Conservation (phyloP, 2,888 invertebrate genomes). For the Acleris laterana region DNA sequence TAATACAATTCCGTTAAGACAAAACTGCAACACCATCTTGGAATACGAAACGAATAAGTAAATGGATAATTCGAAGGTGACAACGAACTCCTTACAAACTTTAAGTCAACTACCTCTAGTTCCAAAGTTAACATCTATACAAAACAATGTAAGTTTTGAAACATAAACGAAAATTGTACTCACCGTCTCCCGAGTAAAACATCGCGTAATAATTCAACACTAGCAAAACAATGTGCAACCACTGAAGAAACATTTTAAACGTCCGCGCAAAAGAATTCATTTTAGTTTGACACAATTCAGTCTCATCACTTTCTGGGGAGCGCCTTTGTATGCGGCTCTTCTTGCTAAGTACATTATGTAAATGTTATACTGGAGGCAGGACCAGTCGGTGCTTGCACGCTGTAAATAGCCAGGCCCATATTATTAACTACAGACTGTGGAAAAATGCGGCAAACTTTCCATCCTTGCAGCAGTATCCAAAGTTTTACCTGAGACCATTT, state of each 20-base stretch:
- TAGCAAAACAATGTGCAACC: constrained; percentile 49
- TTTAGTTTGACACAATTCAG: constrained; percentile 59
- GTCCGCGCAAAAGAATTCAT: constrained; percentile 56
- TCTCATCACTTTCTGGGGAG: constrained; percentile 66
- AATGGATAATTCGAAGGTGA: neutral
- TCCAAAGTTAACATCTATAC: constrained; percentile 24
- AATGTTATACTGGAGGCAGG: constrained; percentile 76
- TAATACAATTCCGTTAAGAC: no score
- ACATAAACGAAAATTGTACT: constrained; percentile 49
- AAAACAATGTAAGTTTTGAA: constrained; percentile 49
- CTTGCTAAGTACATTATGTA: constrained; percentile 77
- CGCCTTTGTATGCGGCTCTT: constrained; percentile 73
- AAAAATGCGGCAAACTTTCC: constrained; percentile 27
- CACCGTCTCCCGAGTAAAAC: constrained; percentile 52
- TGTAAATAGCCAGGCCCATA: constrained; percentile 68
- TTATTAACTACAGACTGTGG: constrained; percentile 57
- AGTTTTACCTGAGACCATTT: constrained; percentile 3
- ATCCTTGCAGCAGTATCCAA: constrained; percentile 39
- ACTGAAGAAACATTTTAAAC: constrained; percentile 54
- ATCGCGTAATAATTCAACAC: constrained; percentile 62
- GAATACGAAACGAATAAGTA: no score
- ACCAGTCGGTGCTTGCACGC: constrained; percentile 61
- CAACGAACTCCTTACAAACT: constrained; percentile 12
- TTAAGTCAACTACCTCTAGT: constrained; percentile 13
- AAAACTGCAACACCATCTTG: no score